Conservation (phyloP, 2,888 invertebrate species). For the Clistopyga incitator region DNA sequence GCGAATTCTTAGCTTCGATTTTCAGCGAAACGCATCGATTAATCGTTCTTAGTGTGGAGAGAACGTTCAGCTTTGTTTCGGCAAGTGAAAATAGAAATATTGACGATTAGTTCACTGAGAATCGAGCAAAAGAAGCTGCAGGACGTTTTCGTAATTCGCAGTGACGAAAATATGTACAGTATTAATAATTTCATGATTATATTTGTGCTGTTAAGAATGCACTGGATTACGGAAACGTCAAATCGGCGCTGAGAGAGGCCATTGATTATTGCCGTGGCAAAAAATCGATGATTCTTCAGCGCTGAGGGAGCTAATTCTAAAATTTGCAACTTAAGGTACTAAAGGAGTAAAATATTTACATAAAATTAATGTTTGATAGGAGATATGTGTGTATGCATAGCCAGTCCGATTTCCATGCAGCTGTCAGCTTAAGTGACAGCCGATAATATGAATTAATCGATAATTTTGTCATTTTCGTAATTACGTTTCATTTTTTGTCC, state of each 20-base stretch:
- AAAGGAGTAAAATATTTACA: constrained; percentile 57
- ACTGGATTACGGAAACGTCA: constrained; percentile 32
- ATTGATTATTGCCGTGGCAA: not conserved
- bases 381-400: constrained; percentile 47
- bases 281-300: constrained; percentile 12
- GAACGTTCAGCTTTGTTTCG: not conserved
- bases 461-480: not conserved
- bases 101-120: not conserved
- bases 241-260: not conserved
- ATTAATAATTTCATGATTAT: not conserved
- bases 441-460: constrained; percentile 60
- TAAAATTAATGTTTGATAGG: constrained; percentile 51
- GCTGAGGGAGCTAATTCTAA: constrained; percentile 41
- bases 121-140: constrained; percentile 1
- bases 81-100: not conserved
- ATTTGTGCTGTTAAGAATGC: not conserved
- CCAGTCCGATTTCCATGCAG: constrained; percentile 80
- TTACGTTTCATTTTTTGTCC: constrained; percentile 14
- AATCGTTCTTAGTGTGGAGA: not conserved
- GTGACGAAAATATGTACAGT: not conserved
- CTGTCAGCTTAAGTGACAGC: constrained; percentile 81
- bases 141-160: constrained; percentile 26
- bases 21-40: not conserved
- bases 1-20: not conserved
- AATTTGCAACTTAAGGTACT: constrained; percentile 55